These are phyloP conservation scores for Daphoenositta chrysoptera DNA, from an alignment of 2,113 vertebrate genomes.

Conservation along the genomic window DNA sequence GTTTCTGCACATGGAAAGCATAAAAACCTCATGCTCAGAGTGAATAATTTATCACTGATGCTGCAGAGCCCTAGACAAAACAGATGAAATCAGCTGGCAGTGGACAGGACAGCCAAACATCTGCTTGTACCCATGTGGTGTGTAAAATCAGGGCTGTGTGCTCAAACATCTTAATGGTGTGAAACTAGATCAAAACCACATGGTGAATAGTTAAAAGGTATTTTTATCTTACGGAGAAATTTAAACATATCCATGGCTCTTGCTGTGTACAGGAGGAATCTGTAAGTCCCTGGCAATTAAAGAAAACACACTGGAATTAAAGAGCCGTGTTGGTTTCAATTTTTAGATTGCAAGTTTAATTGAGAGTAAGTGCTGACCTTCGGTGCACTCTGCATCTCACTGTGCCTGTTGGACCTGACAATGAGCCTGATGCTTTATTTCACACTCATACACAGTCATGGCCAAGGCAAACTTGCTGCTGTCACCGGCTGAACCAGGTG, in stretches of 20 bases:
- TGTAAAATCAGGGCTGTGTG: background rate
- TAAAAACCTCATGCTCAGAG: background rate
- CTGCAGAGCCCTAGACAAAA: background rate
- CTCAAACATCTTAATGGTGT: background rate
- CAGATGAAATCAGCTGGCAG: constrained; percentile 1
- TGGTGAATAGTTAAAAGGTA: background rate
- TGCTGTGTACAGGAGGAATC: background rate
- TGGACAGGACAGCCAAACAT: background rate
- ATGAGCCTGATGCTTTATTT: background rate
- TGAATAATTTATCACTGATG: background rate
- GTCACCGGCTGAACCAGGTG: background rate
- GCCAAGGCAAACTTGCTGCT: background rate
- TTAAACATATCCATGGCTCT: background rate
- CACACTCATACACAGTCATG: background rate
- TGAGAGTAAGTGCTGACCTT: background rate
- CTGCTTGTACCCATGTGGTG: background rate
- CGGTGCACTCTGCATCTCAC: background rate
- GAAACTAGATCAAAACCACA: constrained; percentile 10
- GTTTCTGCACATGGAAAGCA: background rate
- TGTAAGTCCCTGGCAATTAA: background rate
- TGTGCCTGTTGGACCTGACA: background rate
- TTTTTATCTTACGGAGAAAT: background rate
- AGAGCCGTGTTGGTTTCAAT: background rate
- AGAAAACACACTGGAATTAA: background rate
- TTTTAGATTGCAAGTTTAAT: background rate